A percentile compares a stretch with the other conserved stretches of the same genome.
These are phyloP conservation scores for Podarcis lilfordi DNA, from an alignment of 2,797 vertebrate species.

Conservation along the genomic window DNA sequence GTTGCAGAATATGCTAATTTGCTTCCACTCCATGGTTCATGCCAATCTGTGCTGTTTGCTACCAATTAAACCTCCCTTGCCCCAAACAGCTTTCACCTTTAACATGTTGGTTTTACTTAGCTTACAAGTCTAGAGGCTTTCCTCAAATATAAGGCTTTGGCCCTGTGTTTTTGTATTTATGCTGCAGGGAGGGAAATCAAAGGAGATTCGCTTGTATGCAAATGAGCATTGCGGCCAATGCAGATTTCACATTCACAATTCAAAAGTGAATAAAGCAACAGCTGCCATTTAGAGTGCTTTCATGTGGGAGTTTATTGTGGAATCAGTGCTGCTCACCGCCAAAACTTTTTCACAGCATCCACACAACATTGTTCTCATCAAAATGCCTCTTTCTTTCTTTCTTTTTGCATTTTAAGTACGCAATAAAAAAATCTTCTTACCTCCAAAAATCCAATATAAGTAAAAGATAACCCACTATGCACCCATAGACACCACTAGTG, in stretches of 20 bases:
- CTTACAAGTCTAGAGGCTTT: not conserved
- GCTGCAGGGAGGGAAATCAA: not conserved
- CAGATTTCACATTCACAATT: not conserved
- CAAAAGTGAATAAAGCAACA: not conserved
- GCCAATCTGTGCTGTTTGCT: not conserved
- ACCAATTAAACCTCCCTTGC: not conserved
- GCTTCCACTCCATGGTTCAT: not conserved
- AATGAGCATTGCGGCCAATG: not conserved
- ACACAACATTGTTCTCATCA: not conserved
- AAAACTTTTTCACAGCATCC: not conserved
- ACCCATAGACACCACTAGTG: no score
- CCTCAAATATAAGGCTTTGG: not conserved
- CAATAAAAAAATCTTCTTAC: no score
- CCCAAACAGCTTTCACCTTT: not conserved
- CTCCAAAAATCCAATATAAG: no score
- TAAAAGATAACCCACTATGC: no score
- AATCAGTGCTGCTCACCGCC: not conserved
- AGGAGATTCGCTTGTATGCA: not conserved
- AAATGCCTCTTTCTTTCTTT: not conserved
- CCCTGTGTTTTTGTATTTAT: not conserved
- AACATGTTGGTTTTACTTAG: not conserved
- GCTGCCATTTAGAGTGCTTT: not conserved
- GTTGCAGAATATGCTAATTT: conserved; percentile 4
- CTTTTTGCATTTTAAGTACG: no score
- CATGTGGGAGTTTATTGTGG: not conserved